Evolutionary conservation across 2,113 vertebrate species (phyloP), one percentile per base, ranked within the genome.

Genomic region (Saimiri boliviensis): DNA sequence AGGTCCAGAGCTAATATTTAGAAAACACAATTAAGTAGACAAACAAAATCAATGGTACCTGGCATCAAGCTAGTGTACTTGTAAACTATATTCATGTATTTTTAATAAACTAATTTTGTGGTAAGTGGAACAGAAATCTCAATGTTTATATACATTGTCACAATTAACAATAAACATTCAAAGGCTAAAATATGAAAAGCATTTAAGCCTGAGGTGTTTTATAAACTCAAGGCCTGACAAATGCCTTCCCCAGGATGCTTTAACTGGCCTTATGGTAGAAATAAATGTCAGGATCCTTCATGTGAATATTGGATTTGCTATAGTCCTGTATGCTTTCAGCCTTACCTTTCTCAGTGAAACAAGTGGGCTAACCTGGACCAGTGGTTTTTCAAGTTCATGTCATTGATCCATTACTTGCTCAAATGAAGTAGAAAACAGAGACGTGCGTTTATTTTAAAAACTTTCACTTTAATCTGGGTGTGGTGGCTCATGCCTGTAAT

Each of bases 381-480:
- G 37, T 49, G 23, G 3, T 45, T 93, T 79, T 76, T 58, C 63
- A 85, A 27, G 12, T 85, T 91, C 23, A 8, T 84, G 25, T 54
- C 30, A 30, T 70, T 74, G 76, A 76, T 14, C 25, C 14, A 6
- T 58, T 77, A 58, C 30, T 87, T 74, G 74, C 47, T 7, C 40
- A 77, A 81, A 63, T 63, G 71, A 96, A 93, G 83, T 58, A 94
- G 49, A 93, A 95, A 95, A 66, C 27, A 60, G 3, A 54, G 73
- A 95, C 70, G 23, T 54, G 2, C 3, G 32, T 85, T 68, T 92
- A 30, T 77, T 86, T 68, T 19, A 92, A 71, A 81, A 85, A 35
- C 7, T 32, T 58, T 82, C 16, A 63, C 42, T 68, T 95, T 68
- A 40, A 1, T 66, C 56, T 4, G 56, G 56, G 56, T 0, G 8